Percentiles rank a stretch among this genome's conserved stretches.
These are phyloP conservation scores for Neria commutata DNA, from an alignment of 2,888 invertebrate species.

Conservation along the genomic window DNA sequence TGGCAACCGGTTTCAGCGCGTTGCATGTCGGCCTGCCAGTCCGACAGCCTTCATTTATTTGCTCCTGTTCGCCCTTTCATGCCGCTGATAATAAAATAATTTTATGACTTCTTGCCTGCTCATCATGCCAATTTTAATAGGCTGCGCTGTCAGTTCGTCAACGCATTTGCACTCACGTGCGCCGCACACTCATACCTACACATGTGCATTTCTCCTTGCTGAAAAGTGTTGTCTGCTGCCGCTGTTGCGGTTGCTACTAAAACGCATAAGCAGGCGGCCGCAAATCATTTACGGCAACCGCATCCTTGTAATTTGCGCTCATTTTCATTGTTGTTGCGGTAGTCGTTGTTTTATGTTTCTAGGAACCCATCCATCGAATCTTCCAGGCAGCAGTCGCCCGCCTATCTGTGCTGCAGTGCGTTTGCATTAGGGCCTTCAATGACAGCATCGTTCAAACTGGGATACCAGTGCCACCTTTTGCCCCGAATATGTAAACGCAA, in stretches of 20 bases:
- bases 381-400: too few species aligned
- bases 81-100: slow-evolving; percentile 49
- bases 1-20: too few species aligned
- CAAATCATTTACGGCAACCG: slow-evolving; percentile 6
- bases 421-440: too few species aligned
- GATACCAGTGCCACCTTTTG: too few species aligned
- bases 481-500: too few species aligned
- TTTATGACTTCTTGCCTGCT: slow-evolving; percentile 56
- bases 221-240: too few species aligned
- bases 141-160: slow-evolving; percentile 37
- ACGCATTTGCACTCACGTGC: slow-evolving; percentile 9
- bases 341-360: too few species aligned
- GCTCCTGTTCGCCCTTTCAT: too few species aligned
- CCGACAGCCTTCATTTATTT: too few species aligned
- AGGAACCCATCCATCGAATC: slow-evolving; percentile 13
- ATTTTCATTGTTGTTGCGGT: slow-evolving; percentile 10
- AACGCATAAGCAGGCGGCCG: background rate
- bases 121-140: slow-evolving; percentile 47
- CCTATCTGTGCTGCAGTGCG: too few species aligned
- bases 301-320: slow-evolving; percentile 25
- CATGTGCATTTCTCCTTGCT: background rate
- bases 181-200: background rate
- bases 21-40: too few species aligned
- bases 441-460: too few species aligned
- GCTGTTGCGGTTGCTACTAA: background rate